phyloP scores from a whole-genome alignment of 2,797 vertebrate genomes.

The Lutjanus campechanus region DNA sequence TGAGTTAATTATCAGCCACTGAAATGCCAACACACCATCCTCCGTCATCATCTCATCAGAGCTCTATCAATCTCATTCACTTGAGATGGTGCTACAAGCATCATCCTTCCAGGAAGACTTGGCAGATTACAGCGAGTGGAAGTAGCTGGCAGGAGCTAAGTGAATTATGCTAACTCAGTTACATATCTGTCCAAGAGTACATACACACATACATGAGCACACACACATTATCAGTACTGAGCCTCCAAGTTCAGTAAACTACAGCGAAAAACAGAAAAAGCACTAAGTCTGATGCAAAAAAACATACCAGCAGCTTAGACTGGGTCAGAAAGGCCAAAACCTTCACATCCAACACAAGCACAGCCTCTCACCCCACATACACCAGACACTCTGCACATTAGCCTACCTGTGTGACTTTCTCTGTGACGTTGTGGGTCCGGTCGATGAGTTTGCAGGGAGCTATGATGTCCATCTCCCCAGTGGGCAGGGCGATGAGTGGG shows the following conservation, averaged over 20 bases:
- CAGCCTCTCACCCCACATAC: background rate
- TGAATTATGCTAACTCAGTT: slow-evolving; percentile 51
- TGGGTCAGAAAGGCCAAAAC: background rate
- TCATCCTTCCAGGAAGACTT: slow-evolving; percentile 20
- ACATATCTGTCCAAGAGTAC: background rate
- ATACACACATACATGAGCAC: background rate
- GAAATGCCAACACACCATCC: slow-evolving; percentile 1
- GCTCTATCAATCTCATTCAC: slow-evolving; percentile 41
- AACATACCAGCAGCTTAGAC: background rate
- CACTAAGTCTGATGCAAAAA: background rate
- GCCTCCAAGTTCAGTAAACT: background rate
- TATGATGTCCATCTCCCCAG: slow-evolving; percentile 94
- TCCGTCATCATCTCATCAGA: slow-evolving; percentile 55
- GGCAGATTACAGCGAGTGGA: slow-evolving; percentile 14
- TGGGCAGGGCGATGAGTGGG: slow-evolving; percentile 89
- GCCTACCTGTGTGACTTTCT: slow-evolving; percentile 97
- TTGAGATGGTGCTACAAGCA: background rate
- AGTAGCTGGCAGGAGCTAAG: slow-evolving; percentile 16
- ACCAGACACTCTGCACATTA: background rate
- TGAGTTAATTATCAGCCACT: slow-evolving; percentile 41
- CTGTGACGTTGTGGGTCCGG: slow-evolving; percentile 95
- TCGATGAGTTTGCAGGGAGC: slow-evolving; percentile 96
- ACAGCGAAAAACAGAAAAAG: background rate
- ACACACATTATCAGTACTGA: background rate
- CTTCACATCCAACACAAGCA: background rate